A percentile compares a stretch with the other conserved stretches of the same genome.
Conservation (phyloP, 2,113 vertebrate species). For the Mola mola region DNA sequence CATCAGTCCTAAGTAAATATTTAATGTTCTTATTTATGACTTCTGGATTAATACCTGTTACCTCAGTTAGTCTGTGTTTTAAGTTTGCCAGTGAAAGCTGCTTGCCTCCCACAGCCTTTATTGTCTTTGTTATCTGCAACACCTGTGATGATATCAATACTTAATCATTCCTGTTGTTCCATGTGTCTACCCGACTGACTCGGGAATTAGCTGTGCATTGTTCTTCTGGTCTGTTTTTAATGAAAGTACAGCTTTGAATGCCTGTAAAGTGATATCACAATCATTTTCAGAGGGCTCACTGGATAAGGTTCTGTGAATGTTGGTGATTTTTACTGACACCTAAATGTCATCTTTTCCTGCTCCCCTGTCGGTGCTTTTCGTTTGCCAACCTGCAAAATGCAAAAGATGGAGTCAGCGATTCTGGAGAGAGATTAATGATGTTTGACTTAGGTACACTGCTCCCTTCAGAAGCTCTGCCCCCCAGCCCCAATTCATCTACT, state of each 20-base stretch:
- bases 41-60: constrained; percentile 1
- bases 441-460: neutral
- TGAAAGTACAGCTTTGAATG: neutral
- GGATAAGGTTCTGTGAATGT: neutral
- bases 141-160: neutral
- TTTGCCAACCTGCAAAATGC: constrained; percentile 56
- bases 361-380: neutral
- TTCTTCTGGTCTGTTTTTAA: constrained; percentile 29
- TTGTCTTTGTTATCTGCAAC: constrained; percentile 10
- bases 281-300: constrained; percentile 15
- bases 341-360: constrained; percentile 3
- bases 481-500: too few species aligned
- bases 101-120: constrained; percentile 18
- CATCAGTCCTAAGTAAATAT: constrained; percentile 22
- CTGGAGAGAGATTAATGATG: neutral
- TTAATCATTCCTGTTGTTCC: neutral
- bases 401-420: neutral
- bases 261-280: neutral
- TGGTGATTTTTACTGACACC: constrained; percentile 9
- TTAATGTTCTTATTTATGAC: constrained; percentile 13
- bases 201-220: constrained; percentile 3
- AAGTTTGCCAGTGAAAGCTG: constrained; percentile 21
- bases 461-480: too few species aligned
- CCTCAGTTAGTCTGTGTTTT: constrained; percentile 22
- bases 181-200: constrained; percentile 8